phyloP scores from a whole-genome alignment of 2,888 invertebrate species.

The Atherix ibis region DNA sequence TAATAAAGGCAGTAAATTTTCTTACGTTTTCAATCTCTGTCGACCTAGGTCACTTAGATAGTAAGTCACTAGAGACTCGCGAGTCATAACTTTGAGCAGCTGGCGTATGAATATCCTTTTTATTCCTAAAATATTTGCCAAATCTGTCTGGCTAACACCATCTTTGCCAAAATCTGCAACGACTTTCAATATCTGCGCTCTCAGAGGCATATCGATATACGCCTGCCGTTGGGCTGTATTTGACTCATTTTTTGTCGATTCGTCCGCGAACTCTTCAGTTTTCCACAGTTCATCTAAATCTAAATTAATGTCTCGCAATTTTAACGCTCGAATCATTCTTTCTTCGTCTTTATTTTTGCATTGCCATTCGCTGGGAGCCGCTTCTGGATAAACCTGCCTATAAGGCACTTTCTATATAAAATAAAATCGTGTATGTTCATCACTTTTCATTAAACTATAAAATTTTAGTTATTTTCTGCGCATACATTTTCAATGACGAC shows the following conservation, averaged over 20 bases:
- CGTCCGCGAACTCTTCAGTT: slow-evolving; percentile 33
- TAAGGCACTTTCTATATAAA: slow-evolving; percentile 30
- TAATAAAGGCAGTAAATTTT: slow-evolving; percentile 11
- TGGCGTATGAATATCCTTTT: slow-evolving; percentile 26
- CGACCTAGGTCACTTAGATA: slow-evolving; percentile 40
- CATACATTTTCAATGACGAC: neutral
- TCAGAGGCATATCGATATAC: slow-evolving; percentile 27
- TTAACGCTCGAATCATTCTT: slow-evolving; percentile 35
- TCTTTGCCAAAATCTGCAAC: slow-evolving; percentile 35
- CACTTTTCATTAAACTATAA: too few relatives aligned
- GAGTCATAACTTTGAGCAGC: slow-evolving; percentile 31
- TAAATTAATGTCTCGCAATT: slow-evolving; percentile 40
- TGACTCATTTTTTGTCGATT: slow-evolving; percentile 14
- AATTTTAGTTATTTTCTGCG: too few relatives aligned
- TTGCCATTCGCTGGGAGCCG: slow-evolving; percentile 36
- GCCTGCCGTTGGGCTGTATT: neutral
- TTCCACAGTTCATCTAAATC: slow-evolving; percentile 36
- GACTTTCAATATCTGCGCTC: slow-evolving; percentile 36
- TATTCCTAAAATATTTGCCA: slow-evolving; percentile 30
- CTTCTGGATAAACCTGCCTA: slow-evolving; percentile 41
- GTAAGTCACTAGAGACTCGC: slow-evolving; percentile 30
- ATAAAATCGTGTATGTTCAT: too few relatives aligned
- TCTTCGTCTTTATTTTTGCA: slow-evolving; percentile 34
- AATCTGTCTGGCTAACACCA: slow-evolving; percentile 37
- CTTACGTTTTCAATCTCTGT: slow-evolving; percentile 36